Base-by-base conservation (phyloP, 2,888 invertebrate genomes). In the Heliconius ethilla region DNA sequence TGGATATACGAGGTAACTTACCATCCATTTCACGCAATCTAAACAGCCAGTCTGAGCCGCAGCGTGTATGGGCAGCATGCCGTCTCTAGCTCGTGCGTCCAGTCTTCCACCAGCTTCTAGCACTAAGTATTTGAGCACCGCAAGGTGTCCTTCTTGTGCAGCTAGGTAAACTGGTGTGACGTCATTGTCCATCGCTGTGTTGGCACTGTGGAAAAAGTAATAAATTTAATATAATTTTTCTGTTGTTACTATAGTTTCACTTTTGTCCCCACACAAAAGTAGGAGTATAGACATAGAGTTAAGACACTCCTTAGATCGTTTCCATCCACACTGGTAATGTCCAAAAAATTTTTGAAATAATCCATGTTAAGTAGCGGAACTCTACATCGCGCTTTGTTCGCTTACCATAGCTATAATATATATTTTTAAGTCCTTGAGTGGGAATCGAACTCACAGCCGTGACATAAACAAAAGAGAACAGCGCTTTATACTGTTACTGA, bases 181-280 rank as follows among this genome's bases (percentile, higher is more conserved):
- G 91, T 98, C 98, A 91, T 98, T 98, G 93, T 98, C 97, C 97
- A 98, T 98, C 91, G 98, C 98, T 84, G 97, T 97, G 93, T 98
- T 98, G 83, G 98, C 97, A 93, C 97, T 97, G 95, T 37, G 25
- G 29, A n/a, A 4, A 59, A 70, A 40, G 6, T 29, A 75, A 51
- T 15, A 33, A 27, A 62, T 9, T 22, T 37, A 51, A 22, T 9
- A 37, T 65, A 29, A 6, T 25, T 4, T 22, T 3, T 18, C 7
- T 51, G 0, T 18, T 51, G 18, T 51, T 51, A 18, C 2, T 51
- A 51, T 51, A 11, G 40, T 0, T 40, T 40, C 11, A 40, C 40
- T 11, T 40, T 40, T 37, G 10, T 37, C 37, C 1, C 37, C 37
- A 37, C 37, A 37, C 1, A 37, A 27, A 2, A 27, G 27, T 2